Percentiles rank a stretch among this genome's conserved stretches.
phyloP scores from a whole-genome alignment of 2,113 vertebrate genomes.

The Hassar affinis region DNA sequence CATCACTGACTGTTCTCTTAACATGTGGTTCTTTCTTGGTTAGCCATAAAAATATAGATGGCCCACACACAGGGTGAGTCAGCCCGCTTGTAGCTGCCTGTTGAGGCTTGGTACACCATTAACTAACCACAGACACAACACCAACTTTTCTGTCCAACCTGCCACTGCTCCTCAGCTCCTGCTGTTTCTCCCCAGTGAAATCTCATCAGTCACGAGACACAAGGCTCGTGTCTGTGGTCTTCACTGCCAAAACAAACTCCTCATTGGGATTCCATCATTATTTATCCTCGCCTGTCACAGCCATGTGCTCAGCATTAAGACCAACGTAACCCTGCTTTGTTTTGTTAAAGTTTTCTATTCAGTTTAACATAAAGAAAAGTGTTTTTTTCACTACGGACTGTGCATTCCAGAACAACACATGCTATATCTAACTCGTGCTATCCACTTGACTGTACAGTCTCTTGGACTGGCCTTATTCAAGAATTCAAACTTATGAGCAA shows the following conservation, averaged over 20 bases:
- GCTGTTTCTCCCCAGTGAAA: background rate
- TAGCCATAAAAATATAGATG: constrained; percentile 11
- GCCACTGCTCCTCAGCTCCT: constrained; percentile 2
- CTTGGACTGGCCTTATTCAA: constrained; percentile 18
- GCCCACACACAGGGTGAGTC: constrained; percentile 27
- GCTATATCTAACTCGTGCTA: background rate
- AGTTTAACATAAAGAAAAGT: background rate
- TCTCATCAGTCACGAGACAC: constrained; percentile 31
- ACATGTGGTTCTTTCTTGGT: background rate
- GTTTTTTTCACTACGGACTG: background rate
- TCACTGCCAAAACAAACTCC: constrained; percentile 45
- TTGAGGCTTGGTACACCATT: background rate
- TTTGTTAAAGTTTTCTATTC: constrained; percentile 23
- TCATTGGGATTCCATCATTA: constrained; percentile 24
- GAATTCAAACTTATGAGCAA: constrained; percentile 17
- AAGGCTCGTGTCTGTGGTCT: constrained; percentile 13
- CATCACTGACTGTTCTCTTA: background rate
- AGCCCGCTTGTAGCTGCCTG: constrained; percentile 18
- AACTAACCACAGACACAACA: constrained; percentile 33
- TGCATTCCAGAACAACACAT: constrained; percentile 14
- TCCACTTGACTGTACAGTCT: constrained; percentile 2
- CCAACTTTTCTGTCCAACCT: constrained; percentile 8
- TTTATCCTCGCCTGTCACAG: constrained; percentile 27
- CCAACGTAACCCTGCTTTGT: constrained; percentile 5
- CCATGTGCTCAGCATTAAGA: constrained; percentile 16